These are phyloP conservation scores for Luscinia luscinia DNA, from an alignment of 2,797 vertebrate species.

Conservation along the genomic window DNA sequence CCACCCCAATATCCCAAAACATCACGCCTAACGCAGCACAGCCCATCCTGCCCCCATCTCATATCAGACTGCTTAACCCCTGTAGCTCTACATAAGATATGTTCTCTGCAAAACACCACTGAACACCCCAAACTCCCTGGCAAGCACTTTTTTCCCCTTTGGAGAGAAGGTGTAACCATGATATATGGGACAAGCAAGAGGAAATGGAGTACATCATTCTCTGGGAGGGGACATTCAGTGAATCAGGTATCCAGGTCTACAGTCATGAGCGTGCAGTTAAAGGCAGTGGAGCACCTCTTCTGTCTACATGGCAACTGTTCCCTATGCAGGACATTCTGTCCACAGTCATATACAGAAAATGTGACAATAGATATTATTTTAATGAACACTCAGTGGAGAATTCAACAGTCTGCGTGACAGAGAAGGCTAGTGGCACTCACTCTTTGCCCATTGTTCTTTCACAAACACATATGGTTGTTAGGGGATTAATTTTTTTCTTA, in stretches of 20 bases:
- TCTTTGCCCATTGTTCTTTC: not conserved
- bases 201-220: not conserved
- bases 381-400: not conserved
- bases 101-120: not conserved
- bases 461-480: not conserved
- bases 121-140: not conserved
- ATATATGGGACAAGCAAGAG: not conserved
- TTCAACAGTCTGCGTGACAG: not conserved
- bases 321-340: not conserved
- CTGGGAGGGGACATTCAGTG: not conserved
- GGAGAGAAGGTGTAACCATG: not conserved
- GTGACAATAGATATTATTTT: not conserved
- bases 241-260: not conserved
- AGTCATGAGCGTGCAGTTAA: not conserved
- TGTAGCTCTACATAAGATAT: fast-evolving
- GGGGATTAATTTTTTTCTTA: not conserved
- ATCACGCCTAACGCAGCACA: not conserved
- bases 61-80: not conserved
- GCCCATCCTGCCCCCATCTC: not conserved
- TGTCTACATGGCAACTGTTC: not conserved
- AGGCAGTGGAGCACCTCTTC: not conserved
- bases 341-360: not conserved
- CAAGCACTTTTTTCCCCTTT: not conserved
- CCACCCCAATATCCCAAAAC: not conserved
- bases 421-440: not conserved